A percentile compares a stretch with the other conserved stretches of the same genome.
These are phyloP conservation scores for Asbolus verrucosus DNA, from an alignment of 1,140 invertebrate genomes.

Conservation along the genomic window DNA sequence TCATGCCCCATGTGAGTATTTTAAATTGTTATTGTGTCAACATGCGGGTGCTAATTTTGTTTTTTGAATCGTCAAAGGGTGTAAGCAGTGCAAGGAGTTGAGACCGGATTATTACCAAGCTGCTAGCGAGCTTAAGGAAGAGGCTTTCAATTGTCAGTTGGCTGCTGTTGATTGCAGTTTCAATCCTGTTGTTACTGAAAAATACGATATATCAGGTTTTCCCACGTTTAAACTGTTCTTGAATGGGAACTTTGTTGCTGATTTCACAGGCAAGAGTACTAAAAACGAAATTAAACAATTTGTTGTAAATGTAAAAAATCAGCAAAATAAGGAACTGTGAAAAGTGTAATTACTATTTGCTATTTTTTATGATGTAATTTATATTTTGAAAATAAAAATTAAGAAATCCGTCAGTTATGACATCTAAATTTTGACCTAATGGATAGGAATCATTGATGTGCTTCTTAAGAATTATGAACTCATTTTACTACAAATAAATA, in stretches of 20 bases:
- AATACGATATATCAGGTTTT: conserved; percentile 75
- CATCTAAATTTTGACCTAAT: too few relatives aligned
- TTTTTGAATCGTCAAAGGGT: too few relatives aligned
- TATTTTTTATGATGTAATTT: conserved; percentile 5
- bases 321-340: conserved; percentile 13
- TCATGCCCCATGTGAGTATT: too few relatives aligned
- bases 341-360: not conserved
- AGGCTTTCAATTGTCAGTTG: conserved; percentile 65
- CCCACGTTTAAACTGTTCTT: conserved; percentile 81
- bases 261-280: conserved; percentile 74
- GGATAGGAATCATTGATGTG: too few relatives aligned
- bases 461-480: too few relatives aligned
- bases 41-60: conserved; percentile 41
- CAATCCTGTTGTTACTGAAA: conserved; percentile 68
- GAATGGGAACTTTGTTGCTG: conserved; percentile 70
- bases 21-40: conserved; percentile 1
- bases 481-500: too few relatives aligned
- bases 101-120: conserved; percentile 77
- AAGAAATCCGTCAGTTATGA: too few relatives aligned
- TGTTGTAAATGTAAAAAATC: conserved; percentile 58
- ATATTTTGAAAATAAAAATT: conserved; percentile 29
- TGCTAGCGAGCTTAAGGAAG: conserved; percentile 70
- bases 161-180: conserved; percentile 78
- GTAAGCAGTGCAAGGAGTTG: conserved; percentile 81
- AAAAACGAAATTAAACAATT: conserved; percentile 69